Conservation (phyloP, 2,113 vertebrate genomes). For the Halcyon senegalensis region DNA sequence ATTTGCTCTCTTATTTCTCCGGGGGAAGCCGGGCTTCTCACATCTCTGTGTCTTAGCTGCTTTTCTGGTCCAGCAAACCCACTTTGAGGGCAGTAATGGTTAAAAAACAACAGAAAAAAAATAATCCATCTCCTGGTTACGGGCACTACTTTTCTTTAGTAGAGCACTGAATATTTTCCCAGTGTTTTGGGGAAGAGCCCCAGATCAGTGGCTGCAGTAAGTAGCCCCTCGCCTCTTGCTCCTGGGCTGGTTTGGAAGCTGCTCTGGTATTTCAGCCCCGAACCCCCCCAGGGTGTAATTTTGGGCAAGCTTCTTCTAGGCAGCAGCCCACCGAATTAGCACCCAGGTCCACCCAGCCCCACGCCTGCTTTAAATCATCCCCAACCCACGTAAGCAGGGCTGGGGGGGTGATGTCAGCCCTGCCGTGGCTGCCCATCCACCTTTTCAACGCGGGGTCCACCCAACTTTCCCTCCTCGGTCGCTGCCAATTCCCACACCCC, state of each 20-base stretch:
- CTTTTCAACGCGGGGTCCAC: not conserved
- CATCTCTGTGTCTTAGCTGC: not conserved
- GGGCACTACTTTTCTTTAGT: not conserved
- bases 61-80: not conserved
- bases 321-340: not conserved
- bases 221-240: not conserved
- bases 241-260: not conserved
- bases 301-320: not conserved
- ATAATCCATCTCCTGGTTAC: not conserved
- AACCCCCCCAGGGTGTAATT: not conserved
- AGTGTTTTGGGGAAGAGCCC: not conserved
- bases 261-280: accelerated
- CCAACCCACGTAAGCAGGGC: not conserved
- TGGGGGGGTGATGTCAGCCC: not conserved
- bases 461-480: not conserved
- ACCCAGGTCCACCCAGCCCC: not conserved
- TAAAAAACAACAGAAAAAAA: not conserved
- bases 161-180: not conserved
- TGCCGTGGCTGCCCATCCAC: not conserved
- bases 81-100: not conserved
- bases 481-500: not conserved
- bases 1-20: not conserved
- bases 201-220: not conserved
- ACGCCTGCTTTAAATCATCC: not conserved
- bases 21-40: not conserved